These are phyloP conservation scores for Neocrepidodera transversa DNA, from an alignment of 2,888 invertebrate genomes.

Conservation along the genomic window DNA sequence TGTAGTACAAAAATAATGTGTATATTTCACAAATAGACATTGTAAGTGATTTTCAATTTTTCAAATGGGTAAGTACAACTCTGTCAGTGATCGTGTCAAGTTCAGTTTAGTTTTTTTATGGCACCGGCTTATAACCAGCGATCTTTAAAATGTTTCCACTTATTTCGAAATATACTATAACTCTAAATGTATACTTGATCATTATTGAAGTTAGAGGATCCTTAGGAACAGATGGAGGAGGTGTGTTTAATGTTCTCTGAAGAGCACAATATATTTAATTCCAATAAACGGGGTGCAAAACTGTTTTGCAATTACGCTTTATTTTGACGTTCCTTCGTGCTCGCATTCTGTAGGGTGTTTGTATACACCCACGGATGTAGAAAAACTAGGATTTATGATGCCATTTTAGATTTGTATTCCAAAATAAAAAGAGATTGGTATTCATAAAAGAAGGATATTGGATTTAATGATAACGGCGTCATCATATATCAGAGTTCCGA, in stretches of 20 bases:
- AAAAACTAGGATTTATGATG: slow-evolving; percentile 9
- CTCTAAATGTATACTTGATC: too few relatives aligned
- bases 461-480: slow-evolving; percentile 7
- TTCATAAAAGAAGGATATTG: slow-evolving; percentile 7
- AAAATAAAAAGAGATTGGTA: slow-evolving; percentile 3
- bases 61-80: too few relatives aligned
- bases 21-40: too few relatives aligned
- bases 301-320: neutral
- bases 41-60: too few relatives aligned
- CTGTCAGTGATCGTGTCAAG: too few relatives aligned
- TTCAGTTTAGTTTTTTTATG: too few relatives aligned
- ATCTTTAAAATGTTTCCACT: too few relatives aligned
- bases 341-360: neutral
- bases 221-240: neutral
- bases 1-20: too few relatives aligned
- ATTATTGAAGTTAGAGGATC: too few relatives aligned
- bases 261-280: neutral
- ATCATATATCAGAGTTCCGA: neutral
- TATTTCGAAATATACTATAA: too few relatives aligned
- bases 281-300: neutral
- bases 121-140: too few relatives aligned
- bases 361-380: neutral
- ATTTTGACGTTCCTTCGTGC: neutral
- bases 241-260: neutral
- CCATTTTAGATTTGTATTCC: slow-evolving; percentile 8